Base-by-base conservation (phyloP, 2,888 invertebrate species). In the Hydropsyche betteni region DNA sequence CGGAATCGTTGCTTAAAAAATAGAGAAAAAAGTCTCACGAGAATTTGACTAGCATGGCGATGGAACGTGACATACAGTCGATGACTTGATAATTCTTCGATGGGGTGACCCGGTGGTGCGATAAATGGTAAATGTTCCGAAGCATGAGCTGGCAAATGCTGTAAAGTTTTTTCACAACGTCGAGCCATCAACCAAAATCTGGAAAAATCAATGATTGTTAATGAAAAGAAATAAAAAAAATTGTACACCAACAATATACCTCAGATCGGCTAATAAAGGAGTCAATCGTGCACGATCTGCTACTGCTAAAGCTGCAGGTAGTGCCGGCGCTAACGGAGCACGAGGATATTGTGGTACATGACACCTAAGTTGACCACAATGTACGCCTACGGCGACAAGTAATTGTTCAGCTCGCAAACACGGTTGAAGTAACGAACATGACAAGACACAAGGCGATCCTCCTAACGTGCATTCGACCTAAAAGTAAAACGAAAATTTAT, bases 151-250 rank as follows among this genome's bases (percentile, higher is more conserved):
- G 97, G 96, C 74, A 98, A 86, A 85, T 97, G 96, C 82, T 98
- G 97, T 10, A 98, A 86, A 0, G 98, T 98, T 85, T 97, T 97
- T 83, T 97, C 96, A 83, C 97, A 98, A 3, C 98, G 90, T 69
- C 96, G 90, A 80, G 97, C 93, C 1, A 95, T 95, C 79, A 98
- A 91, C 95, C 97, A 97, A 83, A 92, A 94, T 81, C 95, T 93
- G 69, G 68, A 68, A 76, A 75, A 69, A 78, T 58, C 24, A 70
- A 50, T 68, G 16, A 14, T 55, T 14, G 16, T 5, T 14, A 24
- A 44, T 1, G 4, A 38, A 24, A 44, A 3, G 6, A 38, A 69
- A 2, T 38, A 4, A 10, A 24, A 10, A 6, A 64, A 64, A 53
- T 14, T 16, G 36, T 12, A n/a, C 34, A 53, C 0, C 0, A 64